Evolutionary conservation across 1,140 invertebrate species (phyloP), one percentile per base, ranked within the genome.

Genomic region (Proctacanthus coquilletti): DNA sequence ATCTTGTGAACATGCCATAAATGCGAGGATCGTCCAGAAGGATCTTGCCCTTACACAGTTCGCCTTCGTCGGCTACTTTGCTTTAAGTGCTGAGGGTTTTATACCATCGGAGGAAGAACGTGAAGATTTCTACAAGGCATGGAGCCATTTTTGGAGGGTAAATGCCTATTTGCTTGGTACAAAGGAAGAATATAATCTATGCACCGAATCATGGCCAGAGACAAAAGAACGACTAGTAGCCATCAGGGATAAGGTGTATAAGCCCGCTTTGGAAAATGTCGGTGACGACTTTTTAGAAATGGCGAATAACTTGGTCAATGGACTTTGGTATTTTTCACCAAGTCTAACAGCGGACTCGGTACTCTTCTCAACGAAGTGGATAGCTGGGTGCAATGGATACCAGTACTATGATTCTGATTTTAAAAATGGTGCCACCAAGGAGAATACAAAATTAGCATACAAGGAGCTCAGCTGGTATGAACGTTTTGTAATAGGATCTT

Each of bases 31-130:
- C 15, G n/a, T 20, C n/a, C 34, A 35, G 21, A 19, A 8, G n/a
- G 34, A 35, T 20, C 19, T 35, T 18, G 34, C 18, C 18, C 8
- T 35, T 3, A 35, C 34, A 11, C 34, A 35, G 21, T 35, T 35
- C 18, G 8, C 10, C 11, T 35, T 35, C 11, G 14, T 35, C 6
- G 34, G 34, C 9, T 35, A 20, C 15, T 27, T 27, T 9, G 23
- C 13, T 27, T 27, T 27, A 27, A 27, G 13, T 8, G 8, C 23
- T 9, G 8, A 13, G 8, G n/a, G n/a, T n/a, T n/a, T n/a, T n/a
- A 27, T 27, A 13, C 23, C 13, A 8, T 8, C 18, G 10, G 9
- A 21, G 2, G 18, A 19, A 6, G 34, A 35, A 9, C 8, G 8
- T 9, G 8, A 8, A 27, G 23, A 27, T 27, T 8, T 27, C 13